Conservation (phyloP, 1,140 invertebrate species). For the Andrena cerasifolii region DNA sequence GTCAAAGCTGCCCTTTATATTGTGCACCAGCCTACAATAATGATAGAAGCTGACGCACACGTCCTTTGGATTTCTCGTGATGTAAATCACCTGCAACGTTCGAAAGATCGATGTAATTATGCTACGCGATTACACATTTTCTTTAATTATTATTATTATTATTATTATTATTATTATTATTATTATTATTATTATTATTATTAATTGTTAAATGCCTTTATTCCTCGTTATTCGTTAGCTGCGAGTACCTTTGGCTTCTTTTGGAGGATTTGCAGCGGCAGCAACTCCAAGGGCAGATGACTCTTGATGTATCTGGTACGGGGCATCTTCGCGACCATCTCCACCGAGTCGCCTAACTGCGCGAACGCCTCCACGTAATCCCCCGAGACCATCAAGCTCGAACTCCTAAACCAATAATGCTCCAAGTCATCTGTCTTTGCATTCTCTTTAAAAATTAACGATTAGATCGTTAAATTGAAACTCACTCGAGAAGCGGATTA, state of each 20-base stretch:
- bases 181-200: too few relatives aligned
- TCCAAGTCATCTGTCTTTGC: background rate
- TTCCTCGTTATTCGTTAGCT: too few relatives aligned
- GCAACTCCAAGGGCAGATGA: slow-evolving; percentile 89
- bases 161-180: background rate
- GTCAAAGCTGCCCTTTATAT: slow-evolving; percentile 88
- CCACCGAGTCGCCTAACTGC: slow-evolving; percentile 85
- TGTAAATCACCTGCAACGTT: slow-evolving; percentile 90
- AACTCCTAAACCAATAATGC: slow-evolving; percentile 73
- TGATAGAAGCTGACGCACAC: slow-evolving; percentile 96
- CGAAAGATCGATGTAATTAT: background rate
- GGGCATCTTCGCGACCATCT: slow-evolving; percentile 86
- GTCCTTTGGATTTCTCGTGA: slow-evolving; percentile 96
- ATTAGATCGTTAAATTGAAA: slow-evolving; percentile 21
- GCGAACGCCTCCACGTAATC: slow-evolving; percentile 79
- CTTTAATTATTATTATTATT: background rate
- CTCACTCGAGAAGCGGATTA: slow-evolving; percentile 85
- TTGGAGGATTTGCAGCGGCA: slow-evolving; percentile 86
- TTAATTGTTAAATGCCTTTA: too few relatives aligned
- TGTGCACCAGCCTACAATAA: slow-evolving; percentile 89
- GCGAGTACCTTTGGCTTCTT: slow-evolving; percentile 88
- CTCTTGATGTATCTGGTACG: slow-evolving; percentile 90
- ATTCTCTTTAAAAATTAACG: background rate
- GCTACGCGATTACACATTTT: too few relatives aligned
- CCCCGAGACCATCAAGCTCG: slow-evolving; percentile 79